Conservation (phyloP, 2,888 invertebrate genomes). For the Plagiodera versicolora region DNA sequence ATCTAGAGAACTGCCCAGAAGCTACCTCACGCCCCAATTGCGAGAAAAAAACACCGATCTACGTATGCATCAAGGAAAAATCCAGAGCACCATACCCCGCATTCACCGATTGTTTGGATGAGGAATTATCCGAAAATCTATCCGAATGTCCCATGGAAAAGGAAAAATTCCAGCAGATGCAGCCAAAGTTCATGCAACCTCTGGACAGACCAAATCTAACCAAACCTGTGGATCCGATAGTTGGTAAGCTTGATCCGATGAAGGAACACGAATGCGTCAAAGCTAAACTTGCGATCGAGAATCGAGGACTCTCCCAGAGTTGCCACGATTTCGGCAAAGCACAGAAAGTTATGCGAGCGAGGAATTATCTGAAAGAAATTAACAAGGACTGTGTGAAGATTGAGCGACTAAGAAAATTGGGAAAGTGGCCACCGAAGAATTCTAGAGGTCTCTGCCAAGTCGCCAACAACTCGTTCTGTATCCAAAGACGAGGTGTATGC, state of each 20-base stretch:
- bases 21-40: neutral
- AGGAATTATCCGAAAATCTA: constrained; percentile 31
- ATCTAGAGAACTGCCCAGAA: constrained; percentile 18
- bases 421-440: constrained; percentile 28
- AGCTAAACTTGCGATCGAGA: constrained; percentile 32
- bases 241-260: constrained; percentile 30
- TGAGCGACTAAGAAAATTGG: constrained; percentile 28
- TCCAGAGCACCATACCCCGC: constrained; percentile 32
- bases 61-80: constrained; percentile 14
- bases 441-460: constrained; percentile 7
- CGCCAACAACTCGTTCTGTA: neutral
- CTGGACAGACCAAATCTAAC: constrained; percentile 18
- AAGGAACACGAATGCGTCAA: constrained; percentile 39
- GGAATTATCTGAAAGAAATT: constrained; percentile 23
- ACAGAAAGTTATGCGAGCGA: constrained; percentile 30
- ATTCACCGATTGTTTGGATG: constrained; percentile 39
- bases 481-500: constrained; percentile 5
- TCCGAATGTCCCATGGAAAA: constrained; percentile 38
- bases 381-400: constrained; percentile 27
- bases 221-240: constrained; percentile 3
- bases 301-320: constrained; percentile 33
- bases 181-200: constrained; percentile 36
- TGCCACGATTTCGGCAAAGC: constrained; percentile 37
- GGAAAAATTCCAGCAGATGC: constrained; percentile 32
- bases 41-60: neutral